phyloP scores from a whole-genome alignment of 2,888 invertebrate species.

The Ectemnius continuus region DNA sequence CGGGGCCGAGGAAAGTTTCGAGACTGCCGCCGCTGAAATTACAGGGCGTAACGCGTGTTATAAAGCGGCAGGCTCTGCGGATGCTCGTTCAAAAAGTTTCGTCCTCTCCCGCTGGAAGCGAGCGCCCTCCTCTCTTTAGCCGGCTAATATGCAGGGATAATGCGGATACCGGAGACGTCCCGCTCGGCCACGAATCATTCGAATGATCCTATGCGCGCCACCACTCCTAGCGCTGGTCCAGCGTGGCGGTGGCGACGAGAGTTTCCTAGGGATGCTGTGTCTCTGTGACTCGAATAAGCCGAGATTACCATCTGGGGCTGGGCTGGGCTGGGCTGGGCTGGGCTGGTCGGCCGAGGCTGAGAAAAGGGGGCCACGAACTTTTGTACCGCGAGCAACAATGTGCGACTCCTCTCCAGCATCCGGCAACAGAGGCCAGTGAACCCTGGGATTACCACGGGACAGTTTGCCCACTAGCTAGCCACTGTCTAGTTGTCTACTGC shows the following conservation, averaged over 20 bases:
- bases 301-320: constrained; percentile 1
- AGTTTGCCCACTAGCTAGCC: no score
- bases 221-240: not conserved
- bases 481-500: not conserved
- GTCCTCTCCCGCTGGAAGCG: constrained; percentile 11
- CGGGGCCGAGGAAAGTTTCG: constrained; percentile 67
- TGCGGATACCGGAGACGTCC: not conserved
- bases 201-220: constrained; percentile 30
- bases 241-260: not conserved
- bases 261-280: not conserved
- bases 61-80: constrained; percentile 52
- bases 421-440: not conserved
- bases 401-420: not conserved
- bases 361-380: not conserved
- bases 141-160: constrained; percentile 7
- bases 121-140: not conserved
- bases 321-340: no score
- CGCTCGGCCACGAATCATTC: constrained; percentile 12
- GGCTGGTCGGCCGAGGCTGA: not conserved
- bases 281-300: not conserved
- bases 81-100: constrained; percentile 59
- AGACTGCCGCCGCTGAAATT: constrained; percentile 69
- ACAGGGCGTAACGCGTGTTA: constrained; percentile 63
- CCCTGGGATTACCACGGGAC: not conserved
- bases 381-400: not conserved